Evolutionary conservation across 2,113 vertebrate species (phyloP).

Genomic region (Egretta garzetta): DNA sequence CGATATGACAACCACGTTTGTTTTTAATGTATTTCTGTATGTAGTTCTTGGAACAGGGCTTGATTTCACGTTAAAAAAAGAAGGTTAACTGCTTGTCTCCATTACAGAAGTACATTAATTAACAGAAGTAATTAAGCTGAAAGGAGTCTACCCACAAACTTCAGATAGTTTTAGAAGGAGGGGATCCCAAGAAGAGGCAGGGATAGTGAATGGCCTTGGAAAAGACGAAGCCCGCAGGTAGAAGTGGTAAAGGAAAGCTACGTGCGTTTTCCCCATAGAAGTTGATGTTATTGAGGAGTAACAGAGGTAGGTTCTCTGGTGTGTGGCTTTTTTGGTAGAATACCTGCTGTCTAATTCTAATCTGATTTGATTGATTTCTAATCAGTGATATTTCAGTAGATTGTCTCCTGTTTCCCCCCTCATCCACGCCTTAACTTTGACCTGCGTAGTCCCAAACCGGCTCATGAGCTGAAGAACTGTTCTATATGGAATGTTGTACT

Average conservation of each 20-base stretch:
- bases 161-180: neutral
- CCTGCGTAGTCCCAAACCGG: neutral
- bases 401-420: neutral
- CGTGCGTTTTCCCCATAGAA: rapidly evolving
- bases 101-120: neutral
- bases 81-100: neutral
- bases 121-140: neutral
- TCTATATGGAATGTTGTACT: neutral
- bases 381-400: neutral
- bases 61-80: neutral
- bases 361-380: neutral
- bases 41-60: neutral
- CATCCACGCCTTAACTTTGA: neutral
- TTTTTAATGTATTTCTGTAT: neutral
- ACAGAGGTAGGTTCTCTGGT: neutral
- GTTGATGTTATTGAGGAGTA: neutral
- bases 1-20: neutral
- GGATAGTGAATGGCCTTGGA: neutral
- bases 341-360: neutral
- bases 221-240: neutral
- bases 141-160: neutral
- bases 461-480: neutral
- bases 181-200: rapidly evolving
- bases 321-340: neutral
- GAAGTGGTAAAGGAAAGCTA: neutral